phyloP scores from a whole-genome alignment of 35 echinoderm and acorn worm species.

The Anneissia japonica region DNA sequence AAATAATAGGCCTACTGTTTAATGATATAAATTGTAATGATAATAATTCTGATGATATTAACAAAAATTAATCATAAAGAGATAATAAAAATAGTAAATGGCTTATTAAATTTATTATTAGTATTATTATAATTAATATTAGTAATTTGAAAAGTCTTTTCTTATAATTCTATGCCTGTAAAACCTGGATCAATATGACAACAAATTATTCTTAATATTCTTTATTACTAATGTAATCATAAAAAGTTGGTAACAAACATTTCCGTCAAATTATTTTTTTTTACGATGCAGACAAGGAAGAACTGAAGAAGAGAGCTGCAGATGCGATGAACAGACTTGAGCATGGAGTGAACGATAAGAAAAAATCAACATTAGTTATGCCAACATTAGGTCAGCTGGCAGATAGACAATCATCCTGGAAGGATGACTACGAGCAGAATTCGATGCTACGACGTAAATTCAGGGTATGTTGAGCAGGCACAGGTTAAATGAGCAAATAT shows the following conservation, averaged over 20 bases:
- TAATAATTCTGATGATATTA: no score
- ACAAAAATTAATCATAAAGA: no score
- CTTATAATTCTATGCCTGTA: no score
- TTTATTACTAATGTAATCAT: no score
- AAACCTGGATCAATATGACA: background rate
- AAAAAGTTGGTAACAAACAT: no score
- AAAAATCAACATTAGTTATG: slow-evolving; percentile 58
- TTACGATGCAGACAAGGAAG: slow-evolving; percentile 56
- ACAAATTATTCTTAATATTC: background rate
- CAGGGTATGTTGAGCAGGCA: slow-evolving; percentile 65
- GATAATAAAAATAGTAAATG: no score
- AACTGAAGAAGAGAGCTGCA: slow-evolving; percentile 70
- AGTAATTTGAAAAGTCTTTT: no score
- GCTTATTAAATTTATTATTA: no score
- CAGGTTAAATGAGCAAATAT: no score
- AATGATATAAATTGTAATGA: no score
- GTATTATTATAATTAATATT: no score
- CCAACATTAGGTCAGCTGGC: slow-evolving; percentile 70
- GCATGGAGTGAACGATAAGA: slow-evolving; percentile 84
- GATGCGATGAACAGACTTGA: slow-evolving; percentile 96
- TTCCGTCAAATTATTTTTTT: background rate
- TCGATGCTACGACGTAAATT: slow-evolving; percentile 80
- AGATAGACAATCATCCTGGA: slow-evolving; percentile 63
- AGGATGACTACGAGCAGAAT: slow-evolving; percentile 90
- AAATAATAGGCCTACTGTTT: no score